Evolutionary conservation across 2,113 vertebrate species (phyloP).

Genomic region (Lasiurus borealis): DNA sequence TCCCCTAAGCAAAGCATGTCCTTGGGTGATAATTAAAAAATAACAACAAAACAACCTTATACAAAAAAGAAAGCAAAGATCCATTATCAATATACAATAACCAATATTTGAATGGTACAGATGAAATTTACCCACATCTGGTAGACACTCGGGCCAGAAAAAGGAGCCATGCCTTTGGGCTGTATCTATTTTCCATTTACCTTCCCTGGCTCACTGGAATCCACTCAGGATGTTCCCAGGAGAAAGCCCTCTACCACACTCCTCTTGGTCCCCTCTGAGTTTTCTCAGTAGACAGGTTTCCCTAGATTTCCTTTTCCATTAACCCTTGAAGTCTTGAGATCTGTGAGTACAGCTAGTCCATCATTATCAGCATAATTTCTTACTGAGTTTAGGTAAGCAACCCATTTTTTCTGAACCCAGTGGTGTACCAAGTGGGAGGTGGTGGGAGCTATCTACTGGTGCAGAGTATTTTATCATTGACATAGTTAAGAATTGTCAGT

Average conservation of each 20-base stretch:
- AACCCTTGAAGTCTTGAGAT: not conserved
- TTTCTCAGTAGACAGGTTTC: not conserved
- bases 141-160: not conserved
- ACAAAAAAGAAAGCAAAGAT: not conserved
- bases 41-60: no score
- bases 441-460: not conserved
- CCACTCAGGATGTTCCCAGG: not conserved
- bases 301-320: not conserved
- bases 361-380: not conserved
- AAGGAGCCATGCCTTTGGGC: not conserved
- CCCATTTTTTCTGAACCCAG: not conserved
- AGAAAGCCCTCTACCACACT: not conserved
- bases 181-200: no score
- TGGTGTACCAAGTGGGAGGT: fast-evolving
- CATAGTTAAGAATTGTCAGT: not conserved
- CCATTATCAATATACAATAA: not conserved
- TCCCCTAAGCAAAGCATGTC: no score
- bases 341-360: not conserved
- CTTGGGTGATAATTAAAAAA: no score
- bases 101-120: not conserved
- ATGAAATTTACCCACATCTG: not conserved
- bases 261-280: not conserved
- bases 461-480: not conserved
- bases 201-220: not conserved
- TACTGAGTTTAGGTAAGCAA: not conserved